A percentile compares a stretch with the other conserved stretches of the same genome.
These are phyloP conservation scores for Chouioia cunea DNA, from an alignment of 2,888 invertebrate genomes.

Conservation along the genomic window DNA sequence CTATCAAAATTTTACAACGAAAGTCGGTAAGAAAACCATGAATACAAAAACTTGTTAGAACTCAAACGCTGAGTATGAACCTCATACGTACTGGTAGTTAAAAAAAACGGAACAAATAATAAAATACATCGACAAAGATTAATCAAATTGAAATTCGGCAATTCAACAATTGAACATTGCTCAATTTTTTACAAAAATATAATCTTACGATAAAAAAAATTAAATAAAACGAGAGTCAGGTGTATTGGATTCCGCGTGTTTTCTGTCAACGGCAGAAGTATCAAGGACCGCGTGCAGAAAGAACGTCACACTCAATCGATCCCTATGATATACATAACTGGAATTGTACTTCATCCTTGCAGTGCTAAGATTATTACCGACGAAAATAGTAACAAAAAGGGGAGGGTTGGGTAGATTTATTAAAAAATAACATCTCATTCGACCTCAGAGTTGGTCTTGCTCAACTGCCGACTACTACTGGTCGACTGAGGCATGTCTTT, in stretches of 20 bases:
- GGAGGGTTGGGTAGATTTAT: not conserved
- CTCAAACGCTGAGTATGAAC: no score
- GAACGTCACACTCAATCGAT: constrained; percentile 10
- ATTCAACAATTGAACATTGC: constrained; percentile 10
- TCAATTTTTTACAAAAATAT: constrained; percentile 23
- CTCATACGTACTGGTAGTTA: no score
- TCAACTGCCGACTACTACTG: constrained; percentile 17
- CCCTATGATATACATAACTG: constrained; percentile 18
- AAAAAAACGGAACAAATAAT: no score
- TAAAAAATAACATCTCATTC: constrained; percentile 21
- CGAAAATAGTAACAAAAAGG: constrained; percentile 2
- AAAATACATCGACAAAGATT: no score
- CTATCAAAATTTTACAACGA: constrained; percentile 7
- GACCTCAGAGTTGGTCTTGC: constrained; percentile 30
- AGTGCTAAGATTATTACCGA: constrained; percentile 34
- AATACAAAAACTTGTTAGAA: no score
- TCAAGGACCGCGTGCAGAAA: constrained; percentile 34
- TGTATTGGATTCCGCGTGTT: no score
- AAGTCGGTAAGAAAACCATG: not conserved
- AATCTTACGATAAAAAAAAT: not conserved
- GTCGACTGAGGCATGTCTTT: constrained; percentile 37
- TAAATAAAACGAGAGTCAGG: no score
- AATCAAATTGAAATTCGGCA: no score
- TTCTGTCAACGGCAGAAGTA: constrained; percentile 28
- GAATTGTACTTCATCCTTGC: constrained; percentile 42